These are phyloP conservation scores for Brevimyrus niger DNA, from an alignment of 2,113 vertebrate genomes.

Conservation along the genomic window DNA sequence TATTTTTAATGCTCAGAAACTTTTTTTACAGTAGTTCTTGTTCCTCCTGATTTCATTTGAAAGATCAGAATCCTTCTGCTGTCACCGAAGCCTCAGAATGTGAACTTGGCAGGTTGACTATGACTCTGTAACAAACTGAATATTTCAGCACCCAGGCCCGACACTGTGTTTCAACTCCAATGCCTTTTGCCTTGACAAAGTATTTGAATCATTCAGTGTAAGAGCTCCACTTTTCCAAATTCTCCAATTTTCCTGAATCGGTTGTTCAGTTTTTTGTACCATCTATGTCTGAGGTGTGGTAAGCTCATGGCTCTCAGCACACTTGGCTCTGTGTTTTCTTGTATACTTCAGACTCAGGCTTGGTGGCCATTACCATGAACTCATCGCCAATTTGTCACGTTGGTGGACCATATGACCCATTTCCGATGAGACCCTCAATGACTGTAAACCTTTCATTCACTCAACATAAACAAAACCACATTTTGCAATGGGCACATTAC, in stretches of 20 bases:
- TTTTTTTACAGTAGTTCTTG: not conserved
- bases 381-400: no score
- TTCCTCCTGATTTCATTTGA: not conserved
- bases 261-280: not conserved
- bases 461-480: not conserved
- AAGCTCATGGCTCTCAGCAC: no score
- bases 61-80: not conserved
- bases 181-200: not conserved
- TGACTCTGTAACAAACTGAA: not conserved
- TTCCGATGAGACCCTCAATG: not conserved
- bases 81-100: not conserved
- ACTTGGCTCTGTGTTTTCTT: no score
- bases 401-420: not conserved
- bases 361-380: no score
- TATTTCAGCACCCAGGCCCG: not conserved
- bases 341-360: no score
- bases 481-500: not conserved
- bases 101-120: not conserved
- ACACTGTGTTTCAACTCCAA: not conserved
- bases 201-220: not conserved
- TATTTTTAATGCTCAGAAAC: not conserved
- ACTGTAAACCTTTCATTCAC: not conserved
- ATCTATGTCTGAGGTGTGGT: no score
- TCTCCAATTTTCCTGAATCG: not conserved
- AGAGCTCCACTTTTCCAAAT: not conserved